phyloP scores from a whole-genome alignment of 2,888 invertebrate species.

The Cyrtodaria siliqua region DNA sequence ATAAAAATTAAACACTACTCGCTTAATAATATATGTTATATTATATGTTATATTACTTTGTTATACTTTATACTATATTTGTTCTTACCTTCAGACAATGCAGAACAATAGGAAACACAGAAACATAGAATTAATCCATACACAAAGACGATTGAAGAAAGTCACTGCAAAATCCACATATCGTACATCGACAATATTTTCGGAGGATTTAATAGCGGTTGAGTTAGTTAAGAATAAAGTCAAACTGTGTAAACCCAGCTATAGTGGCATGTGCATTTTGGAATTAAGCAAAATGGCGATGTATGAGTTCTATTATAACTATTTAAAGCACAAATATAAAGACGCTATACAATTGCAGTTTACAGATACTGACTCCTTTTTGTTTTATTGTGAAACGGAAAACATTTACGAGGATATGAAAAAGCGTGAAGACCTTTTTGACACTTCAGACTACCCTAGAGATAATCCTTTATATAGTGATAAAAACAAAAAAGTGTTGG shows the following conservation, averaged over 20 bases:
- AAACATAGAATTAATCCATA: slow-evolving; percentile 43
- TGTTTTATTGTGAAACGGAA: slow-evolving; percentile 18
- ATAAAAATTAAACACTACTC: no score
- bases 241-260: slow-evolving; percentile 42
- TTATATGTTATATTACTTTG: no score
- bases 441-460: slow-evolving; percentile 73
- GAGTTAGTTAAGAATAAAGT: slow-evolving; percentile 31
- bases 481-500: slow-evolving; percentile 39
- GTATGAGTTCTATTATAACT: slow-evolving; percentile 82
- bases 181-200: slow-evolving; percentile 33
- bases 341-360: slow-evolving; percentile 39
- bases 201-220: slow-evolving; percentile 44
- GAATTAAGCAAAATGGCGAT: slow-evolving; percentile 84
- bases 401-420: slow-evolving; percentile 28
- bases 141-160: slow-evolving; percentile 23
- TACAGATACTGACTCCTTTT: slow-evolving; percentile 38
- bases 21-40: no score
- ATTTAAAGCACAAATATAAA: slow-evolving; percentile 73
- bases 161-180: slow-evolving; percentile 37
- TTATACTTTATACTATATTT: neutral
- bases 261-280: slow-evolving; percentile 65
- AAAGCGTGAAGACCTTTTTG: slow-evolving; percentile 5
- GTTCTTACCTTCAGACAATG: slow-evolving; percentile 43
- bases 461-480: slow-evolving; percentile 12
- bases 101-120: slow-evolving; percentile 48